A percentile compares a stretch with the other conserved stretches of the same genome.
These are phyloP conservation scores for Psittacula cyanocephala DNA, from an alignment of 2,113 vertebrate genomes.

Conservation along the genomic window DNA sequence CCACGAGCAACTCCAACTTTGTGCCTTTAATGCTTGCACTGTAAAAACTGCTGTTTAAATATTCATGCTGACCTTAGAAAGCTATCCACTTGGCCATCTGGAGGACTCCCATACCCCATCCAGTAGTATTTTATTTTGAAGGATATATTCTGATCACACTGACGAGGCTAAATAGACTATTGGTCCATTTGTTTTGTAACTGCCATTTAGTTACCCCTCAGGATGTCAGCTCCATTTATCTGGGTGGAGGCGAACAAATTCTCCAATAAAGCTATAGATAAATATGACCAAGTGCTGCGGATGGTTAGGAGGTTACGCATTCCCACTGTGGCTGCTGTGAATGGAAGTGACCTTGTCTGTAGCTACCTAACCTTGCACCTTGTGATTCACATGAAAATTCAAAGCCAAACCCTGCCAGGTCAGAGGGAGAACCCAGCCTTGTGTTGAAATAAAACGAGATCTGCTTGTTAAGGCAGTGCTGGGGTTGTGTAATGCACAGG, in stretches of 20 bases:
- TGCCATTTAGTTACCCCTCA: slow-evolving; percentile 54
- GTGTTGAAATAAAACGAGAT: background rate
- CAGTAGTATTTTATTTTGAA: slow-evolving; percentile 59
- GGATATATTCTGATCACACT: slow-evolving; percentile 54
- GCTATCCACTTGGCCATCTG: slow-evolving; percentile 70
- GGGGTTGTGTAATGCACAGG: background rate
- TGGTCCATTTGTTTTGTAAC: slow-evolving; percentile 55
- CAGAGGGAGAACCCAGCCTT: slow-evolving; percentile 1
- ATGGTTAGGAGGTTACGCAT: slow-evolving; percentile 2
- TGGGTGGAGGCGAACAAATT: slow-evolving; percentile 5
- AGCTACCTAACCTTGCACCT: slow-evolving; percentile 40
- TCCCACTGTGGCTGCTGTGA: background rate
- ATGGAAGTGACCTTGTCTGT: slow-evolving; percentile 56
- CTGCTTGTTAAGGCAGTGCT: slow-evolving; percentile 7
- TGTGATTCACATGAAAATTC: slow-evolving; percentile 33
- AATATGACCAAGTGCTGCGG: background rate
- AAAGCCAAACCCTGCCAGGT: slow-evolving; percentile 37
- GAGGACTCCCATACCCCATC: slow-evolving; percentile 55
- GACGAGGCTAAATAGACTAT: slow-evolving; percentile 46
- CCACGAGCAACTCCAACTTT: slow-evolving; percentile 54
- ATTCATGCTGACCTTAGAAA: slow-evolving; percentile 71
- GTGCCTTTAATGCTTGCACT: slow-evolving; percentile 68
- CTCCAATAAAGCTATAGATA: slow-evolving; percentile 8
- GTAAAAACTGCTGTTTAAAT: slow-evolving; percentile 69
- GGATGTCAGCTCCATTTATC: slow-evolving; percentile 47